Base-by-base conservation (phyloP, 2,888 invertebrate genomes). In the Drosophila paranaensis region DNA sequence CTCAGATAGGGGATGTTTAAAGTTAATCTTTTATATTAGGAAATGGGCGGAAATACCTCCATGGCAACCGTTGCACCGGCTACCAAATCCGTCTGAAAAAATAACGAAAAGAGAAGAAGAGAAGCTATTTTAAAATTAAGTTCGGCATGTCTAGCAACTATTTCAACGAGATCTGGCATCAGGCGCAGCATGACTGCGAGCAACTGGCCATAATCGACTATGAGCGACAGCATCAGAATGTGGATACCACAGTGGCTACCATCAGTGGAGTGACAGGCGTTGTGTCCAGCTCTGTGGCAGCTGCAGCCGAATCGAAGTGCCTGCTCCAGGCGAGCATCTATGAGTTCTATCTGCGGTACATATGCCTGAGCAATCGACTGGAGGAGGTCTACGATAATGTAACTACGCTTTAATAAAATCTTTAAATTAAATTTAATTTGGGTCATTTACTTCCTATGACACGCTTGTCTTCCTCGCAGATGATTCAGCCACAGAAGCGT, bases 401-500 rank as follows among this genome's bases (percentile, higher is more conserved):
- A 60, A 79, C 81, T 33, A 2, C 2, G 6, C 27, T 27, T 27
- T 5, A 27, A 33, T 33, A 33, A 2, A 20, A 20, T 20, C 20
- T 20, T 20, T 20, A 20, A 20, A 20, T 20, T 20, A 20, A 20
- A 20, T 20, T 20, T 20, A 20, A 20, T 20, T 20, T 20, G 20
- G 20, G 2, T 20, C 1, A 20, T 20, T 20, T 2, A 20, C 2
- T 20, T 20, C 20, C 2, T n/a, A n/a, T 20, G 20, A 20, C 20
- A 20, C 20, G 20, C 20, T 20, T 20, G 20, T 20, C 27, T 27
- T 6, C 27, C 27, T 27, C 30, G 11, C 14, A 98, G 93, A 94
- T 98, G 83, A 94, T 98, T 43, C 98, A 98, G 91, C 98, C 98
- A 0, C 98, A 99, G 91, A 98, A 98, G 91, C 94, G 98, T 37